Percentiles rank a stretch among this genome's conserved stretches.
phyloP scores from a whole-genome alignment of 2,888 invertebrate species.

The Eremobia ochroleuca region DNA sequence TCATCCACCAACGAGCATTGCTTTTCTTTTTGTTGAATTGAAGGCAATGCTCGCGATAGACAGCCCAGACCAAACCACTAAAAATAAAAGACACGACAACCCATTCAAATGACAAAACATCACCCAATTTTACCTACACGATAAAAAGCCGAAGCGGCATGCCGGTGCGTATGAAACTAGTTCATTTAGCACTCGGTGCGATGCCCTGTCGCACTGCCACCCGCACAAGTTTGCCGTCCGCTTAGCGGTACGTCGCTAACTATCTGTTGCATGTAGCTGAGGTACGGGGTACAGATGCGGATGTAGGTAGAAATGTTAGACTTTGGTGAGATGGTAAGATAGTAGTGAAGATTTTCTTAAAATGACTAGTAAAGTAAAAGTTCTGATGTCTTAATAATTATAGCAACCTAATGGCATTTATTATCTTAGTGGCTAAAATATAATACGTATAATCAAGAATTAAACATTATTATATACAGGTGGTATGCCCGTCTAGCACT shows the following conservation, averaged over 20 bases:
- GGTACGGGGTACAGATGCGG: constrained; percentile 48
- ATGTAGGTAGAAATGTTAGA: constrained; percentile 53
- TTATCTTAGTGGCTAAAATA: background rate
- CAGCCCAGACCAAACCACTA: constrained; percentile 11
- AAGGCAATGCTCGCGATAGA: background rate
- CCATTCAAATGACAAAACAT: constrained; percentile 29
- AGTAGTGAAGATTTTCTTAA: background rate
- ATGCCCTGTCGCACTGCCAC: constrained; percentile 87
- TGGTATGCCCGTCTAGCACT: background rate
- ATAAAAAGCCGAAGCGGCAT: constrained; percentile 61
- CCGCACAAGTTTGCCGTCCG: constrained; percentile 87
- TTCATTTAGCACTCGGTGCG: constrained; percentile 87
- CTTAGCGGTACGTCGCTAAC: constrained; percentile 87
- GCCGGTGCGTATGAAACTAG: constrained; percentile 81
- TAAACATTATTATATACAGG: background rate
- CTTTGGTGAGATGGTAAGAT: background rate
- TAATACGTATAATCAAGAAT: background rate
- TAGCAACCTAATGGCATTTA: background rate
- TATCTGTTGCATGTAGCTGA: constrained; percentile 77
- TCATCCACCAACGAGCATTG: background rate
- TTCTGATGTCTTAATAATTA: background rate
- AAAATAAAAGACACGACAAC: constrained; percentile 50
- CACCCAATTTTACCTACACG: constrained; percentile 61
- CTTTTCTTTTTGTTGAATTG: background rate
- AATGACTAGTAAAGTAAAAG: background rate